Evolutionary conservation across 2,113 vertebrate species (phyloP).

Genomic region (Otolemur garnettii): DNA sequence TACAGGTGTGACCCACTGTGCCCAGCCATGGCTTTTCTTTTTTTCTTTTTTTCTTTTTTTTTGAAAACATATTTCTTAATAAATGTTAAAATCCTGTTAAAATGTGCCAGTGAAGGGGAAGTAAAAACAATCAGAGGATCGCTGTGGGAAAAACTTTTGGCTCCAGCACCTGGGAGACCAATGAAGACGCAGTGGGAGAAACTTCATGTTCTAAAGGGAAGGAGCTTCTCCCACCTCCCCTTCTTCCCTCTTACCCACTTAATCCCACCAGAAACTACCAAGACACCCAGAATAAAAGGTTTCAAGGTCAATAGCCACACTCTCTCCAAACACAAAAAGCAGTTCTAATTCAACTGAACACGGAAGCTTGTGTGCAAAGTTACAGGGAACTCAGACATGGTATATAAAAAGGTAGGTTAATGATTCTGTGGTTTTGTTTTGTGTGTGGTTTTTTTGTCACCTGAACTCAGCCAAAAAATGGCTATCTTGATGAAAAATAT

Average conservation of each 20-base stretch:
- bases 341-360: conserved; percentile 87
- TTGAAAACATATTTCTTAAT: conserved; percentile 79
- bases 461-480: conserved; percentile 81
- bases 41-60: too few relatives aligned
- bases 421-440: conserved; percentile 67
- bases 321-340: conserved; percentile 91
- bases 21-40: too few relatives aligned
- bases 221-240: conserved; percentile 3
- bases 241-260: conserved; percentile 56
- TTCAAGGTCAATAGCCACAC: conserved; percentile 88
- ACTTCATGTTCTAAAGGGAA: background rate
- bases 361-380: conserved; percentile 87
- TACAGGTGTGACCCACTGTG: too few relatives aligned
- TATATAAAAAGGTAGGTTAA: conserved; percentile 84
- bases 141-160: conserved; percentile 42
- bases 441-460: conserved; percentile 64
- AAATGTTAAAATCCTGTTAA: conserved; percentile 80
- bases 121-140: conserved; percentile 66
- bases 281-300: conserved; percentile 76
- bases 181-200: background rate
- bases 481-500: conserved; percentile 83
- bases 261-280: conserved; percentile 79
- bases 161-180: conserved; percentile 47
- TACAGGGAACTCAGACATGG: conserved; percentile 81
- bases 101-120: conserved; percentile 63